A percentile compares a stretch with the other conserved stretches of the same genome.
Evolutionary conservation across 2,888 invertebrate species (phyloP).

Genomic region (Neoscelio sp.): DNA sequence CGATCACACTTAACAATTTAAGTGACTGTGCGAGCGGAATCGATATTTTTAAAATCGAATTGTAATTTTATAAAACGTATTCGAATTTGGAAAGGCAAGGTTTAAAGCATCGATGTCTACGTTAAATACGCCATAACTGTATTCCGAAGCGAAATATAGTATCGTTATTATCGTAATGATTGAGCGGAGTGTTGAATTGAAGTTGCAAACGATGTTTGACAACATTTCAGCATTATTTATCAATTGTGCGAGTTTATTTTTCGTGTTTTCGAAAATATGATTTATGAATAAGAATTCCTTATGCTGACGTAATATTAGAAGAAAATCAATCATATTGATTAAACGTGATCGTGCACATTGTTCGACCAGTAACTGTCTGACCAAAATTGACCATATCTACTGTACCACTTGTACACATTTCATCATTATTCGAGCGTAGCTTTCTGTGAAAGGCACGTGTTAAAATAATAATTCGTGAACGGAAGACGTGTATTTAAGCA

Average conservation of each 20-base stretch:
- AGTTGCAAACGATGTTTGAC: slow-evolving; percentile 42
- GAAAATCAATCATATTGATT: slow-evolving; percentile 59
- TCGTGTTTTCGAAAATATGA: slow-evolving; percentile 39
- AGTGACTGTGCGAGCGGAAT: slow-evolving; percentile 45
- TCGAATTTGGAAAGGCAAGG: not conserved
- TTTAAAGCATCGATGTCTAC: not conserved
- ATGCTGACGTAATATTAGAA: slow-evolving; percentile 42
- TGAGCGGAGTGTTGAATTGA: slow-evolving; percentile 33
- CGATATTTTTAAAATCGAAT: slow-evolving; percentile 9
- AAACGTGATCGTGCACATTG: slow-evolving; percentile 27
- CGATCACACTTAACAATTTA: slow-evolving; percentile 61
- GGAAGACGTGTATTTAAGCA: not conserved
- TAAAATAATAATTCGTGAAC: not conserved
- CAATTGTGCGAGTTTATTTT: slow-evolving; percentile 41
- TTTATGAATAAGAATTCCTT: slow-evolving; percentile 56
- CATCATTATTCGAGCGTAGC: not conserved
- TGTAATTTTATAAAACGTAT: slow-evolving; percentile 25
- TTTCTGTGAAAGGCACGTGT: not conserved
- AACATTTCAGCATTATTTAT: slow-evolving; percentile 46
- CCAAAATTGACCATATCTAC: slow-evolving; percentile 44
- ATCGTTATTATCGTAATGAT: slow-evolving; percentile 46
- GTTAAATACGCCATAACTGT: slow-evolving; percentile 47
- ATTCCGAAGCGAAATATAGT: slow-evolving; percentile 26
- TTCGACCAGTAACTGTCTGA: slow-evolving; percentile 28
- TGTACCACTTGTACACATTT: slow-evolving; percentile 9